Base-by-base conservation (phyloP, 2,888 invertebrate genomes). In the Phalera bucephala region DNA sequence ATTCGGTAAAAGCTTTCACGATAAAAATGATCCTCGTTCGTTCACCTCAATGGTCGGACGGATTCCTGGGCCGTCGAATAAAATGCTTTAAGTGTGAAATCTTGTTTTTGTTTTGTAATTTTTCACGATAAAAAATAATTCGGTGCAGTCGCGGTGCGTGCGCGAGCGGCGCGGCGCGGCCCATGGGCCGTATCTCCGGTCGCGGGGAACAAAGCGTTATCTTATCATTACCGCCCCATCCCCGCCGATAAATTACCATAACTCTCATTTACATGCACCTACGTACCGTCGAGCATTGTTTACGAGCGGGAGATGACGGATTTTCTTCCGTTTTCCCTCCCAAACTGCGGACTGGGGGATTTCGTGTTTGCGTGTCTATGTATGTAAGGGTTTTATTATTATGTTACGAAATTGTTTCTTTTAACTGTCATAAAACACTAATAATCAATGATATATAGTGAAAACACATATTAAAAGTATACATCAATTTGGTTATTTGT, bases 251-350 rank as follows among this genome's bases (percentile, higher is more conserved):
- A 80, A 87, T 88, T 88, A 84, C 77, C 85, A 83, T 84, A 82
- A 78, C 81, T 76, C 80, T 80, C 80, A 88, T 88, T 86, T 82
- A 76, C 83, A 85, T 88, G 80, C 80, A 80, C 76, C 72, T 72
- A 74, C 76, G 65, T 67, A 67, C 70, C 69, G 64, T 61, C 71
- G 65, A 59, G 73, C 77, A 72, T 84, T 86, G 84, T 85, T 86
- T 85, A 84, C 72, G 81, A 72, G 64, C 74, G 72, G 69, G 75
- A 80, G 77, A 84, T 87, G 88, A 88, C 84, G 77, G 78, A 86
- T 84, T 83, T 85, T 84, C 88, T 88, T 87, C 87, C 87, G 86
- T 67, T 84, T 72, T 77, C 69, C 57, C 66, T 56, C 57, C 53
- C 56, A 47, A 58, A 58, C 53, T 40, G 41, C 46, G 56, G 46